Base-by-base conservation (phyloP, 2,113 vertebrate species). In the Poecile atricapillus region DNA sequence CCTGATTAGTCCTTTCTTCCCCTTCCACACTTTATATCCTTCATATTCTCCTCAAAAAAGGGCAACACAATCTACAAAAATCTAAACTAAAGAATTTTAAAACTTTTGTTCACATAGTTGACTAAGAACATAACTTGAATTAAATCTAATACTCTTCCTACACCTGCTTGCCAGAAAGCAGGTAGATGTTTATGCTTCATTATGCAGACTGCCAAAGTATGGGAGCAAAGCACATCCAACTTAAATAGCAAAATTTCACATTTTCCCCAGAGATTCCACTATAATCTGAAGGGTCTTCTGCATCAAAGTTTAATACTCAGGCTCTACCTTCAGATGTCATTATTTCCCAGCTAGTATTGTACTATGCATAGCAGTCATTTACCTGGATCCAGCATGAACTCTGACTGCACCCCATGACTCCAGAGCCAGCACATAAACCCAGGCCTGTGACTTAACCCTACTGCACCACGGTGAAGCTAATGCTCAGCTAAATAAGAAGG, bases 41-140 rank as follows among this genome's bases (percentile, higher is more conserved):
- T 46, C 2, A 1, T 13, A 5, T 0, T 3, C 15, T 44, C 23
- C 31, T 68, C 25, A 37, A 50, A 64, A 9, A 59, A 33, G 2
- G 3, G 11, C 9, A 69, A 69, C 10, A 58, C 6, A 33, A 39
- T 20, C 31, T 44, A 81, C 4, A 5, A 62, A 89, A 87, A 77
- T 35, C 46, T 41, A 84, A 82, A 89, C 11, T 5, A 53, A 13
- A 39, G 10, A 80, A 44, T 46, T 82, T 41, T 31, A 49, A 22
- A 85, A 41, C 19, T 67, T 81, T 41, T 37, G 24, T 63, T 74
- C 15, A 44, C 19, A 13, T 7, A 52, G 14, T 5, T 69, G 19
- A 83, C 9, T 35, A 80, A 59, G 10, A 81, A 60, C 9, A 0
- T 17, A 93, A 35, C 10, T 53, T 77, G 33, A 60, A 20, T 43